Conservation (phyloP, 2,113 vertebrate genomes). For the Poicephalus gulielmi region DNA sequence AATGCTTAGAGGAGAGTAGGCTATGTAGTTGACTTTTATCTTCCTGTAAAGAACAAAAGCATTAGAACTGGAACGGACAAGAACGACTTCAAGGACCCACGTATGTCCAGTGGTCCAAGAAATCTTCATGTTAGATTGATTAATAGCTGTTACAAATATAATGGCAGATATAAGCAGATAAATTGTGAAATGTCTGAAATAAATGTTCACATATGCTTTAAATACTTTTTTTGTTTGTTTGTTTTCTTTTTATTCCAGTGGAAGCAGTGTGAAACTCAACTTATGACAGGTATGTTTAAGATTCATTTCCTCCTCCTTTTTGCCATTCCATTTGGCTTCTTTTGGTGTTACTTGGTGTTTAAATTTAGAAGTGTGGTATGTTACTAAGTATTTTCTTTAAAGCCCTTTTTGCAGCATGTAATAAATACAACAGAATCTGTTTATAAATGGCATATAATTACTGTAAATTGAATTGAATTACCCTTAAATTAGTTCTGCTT, state of each 20-base stretch:
- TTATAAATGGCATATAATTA: background rate
- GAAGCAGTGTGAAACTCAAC: background rate
- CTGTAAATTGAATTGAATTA: background rate
- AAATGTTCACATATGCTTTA: background rate
- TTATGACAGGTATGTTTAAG: background rate
- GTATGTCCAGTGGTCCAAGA: background rate
- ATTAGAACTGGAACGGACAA: background rate
- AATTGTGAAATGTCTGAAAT: background rate
- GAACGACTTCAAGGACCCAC: background rate
- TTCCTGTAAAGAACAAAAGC: background rate
- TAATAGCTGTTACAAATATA: background rate
- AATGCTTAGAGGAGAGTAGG: background rate
- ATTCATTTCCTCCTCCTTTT: background rate
- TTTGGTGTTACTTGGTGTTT: background rate
- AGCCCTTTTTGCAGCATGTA: background rate
- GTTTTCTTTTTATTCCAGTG: background rate
- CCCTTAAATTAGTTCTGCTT: background rate
- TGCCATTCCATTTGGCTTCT: background rate
- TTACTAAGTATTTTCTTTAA: background rate
- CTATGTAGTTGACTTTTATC: background rate
- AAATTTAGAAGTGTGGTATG: background rate
- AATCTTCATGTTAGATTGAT: background rate
- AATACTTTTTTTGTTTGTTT: background rate
- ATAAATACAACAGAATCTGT: background rate
- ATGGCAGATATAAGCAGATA: background rate